Evolutionary conservation across 23 tunicate genomes (phyloP), one percentile per base, ranked within the genome.

Genomic region (Halocynthia aurantium): DNA sequence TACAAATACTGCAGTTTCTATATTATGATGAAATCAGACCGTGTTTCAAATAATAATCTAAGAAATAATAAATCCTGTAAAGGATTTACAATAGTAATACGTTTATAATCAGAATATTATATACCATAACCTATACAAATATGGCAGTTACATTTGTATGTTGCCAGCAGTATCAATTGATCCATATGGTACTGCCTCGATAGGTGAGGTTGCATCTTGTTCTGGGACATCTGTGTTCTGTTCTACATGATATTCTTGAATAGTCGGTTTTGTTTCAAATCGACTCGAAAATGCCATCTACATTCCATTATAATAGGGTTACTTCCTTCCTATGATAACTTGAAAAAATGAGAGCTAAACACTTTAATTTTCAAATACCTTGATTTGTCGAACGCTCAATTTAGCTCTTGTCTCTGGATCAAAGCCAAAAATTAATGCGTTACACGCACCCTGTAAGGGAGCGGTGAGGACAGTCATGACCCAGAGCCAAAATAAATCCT

Each of bases 391-490:
- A 86, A 84, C 85, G 13, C 81, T 81, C 52, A 90, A 70, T 71
- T 81, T 90, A 20, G 64, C 73, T 62, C 86, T 54, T 0, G 97
- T 90, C 7, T 90, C 97, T 4, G 97, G 97, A 57, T 90, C 97
- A 13, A 90, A 63, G 6, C 97, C 97, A 81, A 90, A 90, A n/a
- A 90, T 87, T 57, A 90, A 70, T 7, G 97, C 97, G 72, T 90
- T 90, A 12, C 88, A 81, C 51, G 97, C 97, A 31, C 97, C 97
- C 77, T 90, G 97, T 56, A 92, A 62, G 55, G 98, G 93, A 22
- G 98, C 93, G 15, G 98, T 83, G 5, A 92, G 64, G 12, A 77
- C 92, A 7, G 98, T 92, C 75, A 92, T 17, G 8, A 92, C 51
- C 98, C 98, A 92, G 58, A 92, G 69, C 10, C 64, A 84, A 75